Evolutionary conservation across 2,888 invertebrate genomes (phyloP), one percentile per base, ranked within the genome.

Genomic region (Hanleya hanleyi): DNA sequence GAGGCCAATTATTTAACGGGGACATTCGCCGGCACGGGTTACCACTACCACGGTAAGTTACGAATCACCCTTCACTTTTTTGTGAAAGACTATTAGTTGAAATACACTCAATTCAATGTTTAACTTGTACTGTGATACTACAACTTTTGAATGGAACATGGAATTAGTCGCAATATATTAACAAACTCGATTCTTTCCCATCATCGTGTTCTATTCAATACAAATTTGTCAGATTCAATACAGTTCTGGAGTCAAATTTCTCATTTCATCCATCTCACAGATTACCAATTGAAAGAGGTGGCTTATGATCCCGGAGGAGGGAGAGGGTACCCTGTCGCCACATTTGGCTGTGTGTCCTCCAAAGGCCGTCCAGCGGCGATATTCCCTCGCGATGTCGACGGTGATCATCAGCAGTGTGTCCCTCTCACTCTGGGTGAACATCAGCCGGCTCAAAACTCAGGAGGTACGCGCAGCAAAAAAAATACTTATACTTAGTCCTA

Each of bases 301-400:
- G 85, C 84, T 7, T 87, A 86, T 37, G 87, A 87, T 67, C 85
- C 86, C 0, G 84, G 84, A 0, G 84, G 85, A 0, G 84, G 85
- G 29, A 80, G 83, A 69, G 84, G 82, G 15, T 67, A 38, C 22
- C 4, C 41, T 67, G 71, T 84, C 22, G 80, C 82, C 18, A 68
- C 64, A 36, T 74, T 73, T 38, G 79, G 79, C 26, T 75, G 76
- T 61, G 79, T 79, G 6, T 76, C 84, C 6, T 76, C 81, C 1
- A 50, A 67, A 38, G 35, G 32, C 1, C 50, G 68, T 12, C 15
- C 75, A 1, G 81, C 84, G 1, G 85, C 84, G 67, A 85, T 87
- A 69, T 86, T 86, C 75, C 87, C 86, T 9, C 85, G 84, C 74
- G 87, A 86, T 75, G 85, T 85, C 12, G 84, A 86, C 71, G 85